A percentile compares a stretch with the other conserved stretches of the same genome.
Evolutionary conservation across 1,140 invertebrate species (phyloP).

Genomic region (Archegozetes longisetosus): DNA sequence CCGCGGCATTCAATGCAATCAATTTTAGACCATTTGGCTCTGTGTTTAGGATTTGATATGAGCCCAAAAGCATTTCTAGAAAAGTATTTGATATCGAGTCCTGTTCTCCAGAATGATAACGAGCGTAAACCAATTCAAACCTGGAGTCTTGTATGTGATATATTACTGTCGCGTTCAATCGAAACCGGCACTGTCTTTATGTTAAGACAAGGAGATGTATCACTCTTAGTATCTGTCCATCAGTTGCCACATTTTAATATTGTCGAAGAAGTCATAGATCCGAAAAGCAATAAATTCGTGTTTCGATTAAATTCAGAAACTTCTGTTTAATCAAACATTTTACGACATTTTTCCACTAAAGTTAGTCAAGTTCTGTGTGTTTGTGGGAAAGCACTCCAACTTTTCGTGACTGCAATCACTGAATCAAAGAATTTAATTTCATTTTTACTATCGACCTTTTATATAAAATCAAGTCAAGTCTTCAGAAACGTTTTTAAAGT

Average conservation of each 20-base stretch:
- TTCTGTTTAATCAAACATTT: constrained; percentile 59
- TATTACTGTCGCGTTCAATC: constrained; percentile 60
- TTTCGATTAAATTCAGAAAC: constrained; percentile 87
- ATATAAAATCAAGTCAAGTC: no score
- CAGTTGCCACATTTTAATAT: constrained; percentile 80
- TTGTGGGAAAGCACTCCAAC: no score
- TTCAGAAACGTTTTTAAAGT: no score
- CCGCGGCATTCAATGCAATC: constrained; percentile 84
- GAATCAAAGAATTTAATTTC: no score
- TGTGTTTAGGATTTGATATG: constrained; percentile 77
- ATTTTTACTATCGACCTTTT: no score
- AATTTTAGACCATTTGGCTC: constrained; percentile 66
- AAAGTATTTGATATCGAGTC: constrained; percentile 53
- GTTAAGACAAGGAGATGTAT: constrained; percentile 79
- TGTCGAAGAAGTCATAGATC: constrained; percentile 85
- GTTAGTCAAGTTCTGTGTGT: no score
- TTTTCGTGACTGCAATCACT: no score
- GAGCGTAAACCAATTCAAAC: constrained; percentile 41
- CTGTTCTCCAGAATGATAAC: constrained; percentile 39
- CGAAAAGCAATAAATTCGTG: constrained; percentile 88
- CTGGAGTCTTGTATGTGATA: constrained; percentile 85
- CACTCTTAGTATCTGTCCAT: constrained; percentile 66
- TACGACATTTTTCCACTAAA: no score
- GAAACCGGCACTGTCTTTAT: constrained; percentile 66
- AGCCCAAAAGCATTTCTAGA: constrained; percentile 85